A percentile compares a stretch with the other conserved stretches of the same genome.
Conservation (phyloP, 1,140 invertebrate genomes). For the Hyphantria cunea region DNA sequence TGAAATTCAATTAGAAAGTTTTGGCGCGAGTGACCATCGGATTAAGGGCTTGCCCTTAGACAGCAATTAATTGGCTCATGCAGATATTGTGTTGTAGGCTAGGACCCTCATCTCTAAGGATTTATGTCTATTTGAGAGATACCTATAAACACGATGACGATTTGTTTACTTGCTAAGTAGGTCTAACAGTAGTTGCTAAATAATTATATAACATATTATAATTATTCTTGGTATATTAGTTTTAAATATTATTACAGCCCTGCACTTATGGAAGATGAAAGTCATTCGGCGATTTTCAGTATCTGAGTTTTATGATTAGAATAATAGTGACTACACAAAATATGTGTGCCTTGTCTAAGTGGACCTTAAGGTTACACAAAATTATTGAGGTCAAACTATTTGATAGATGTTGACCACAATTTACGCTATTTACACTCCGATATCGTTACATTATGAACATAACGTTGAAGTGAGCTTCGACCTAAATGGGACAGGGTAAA, state of each 20-base stretch:
- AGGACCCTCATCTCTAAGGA: conserved; percentile 72
- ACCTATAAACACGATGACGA: conserved; percentile 34
- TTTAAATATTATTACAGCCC: too few relatives aligned
- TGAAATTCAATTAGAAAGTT: conserved; percentile 80
- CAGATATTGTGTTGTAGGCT: conserved; percentile 70
- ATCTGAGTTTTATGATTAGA: too few relatives aligned
- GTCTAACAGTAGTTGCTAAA: neutral
- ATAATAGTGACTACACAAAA: too few relatives aligned
- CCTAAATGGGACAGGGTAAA: too few relatives aligned
- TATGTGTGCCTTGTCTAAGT: neutral
- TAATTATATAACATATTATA: too few relatives aligned
- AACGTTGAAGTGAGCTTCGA: too few relatives aligned
- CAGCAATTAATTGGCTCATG: conserved; percentile 79
- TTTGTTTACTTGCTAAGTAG: conserved; percentile 38
- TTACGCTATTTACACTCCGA: neutral
- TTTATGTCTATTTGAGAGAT: conserved; percentile 64
- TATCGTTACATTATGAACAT: neutral
- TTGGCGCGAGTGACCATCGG: conserved; percentile 78
- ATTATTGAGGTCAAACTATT: neutral
- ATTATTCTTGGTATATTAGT: too few relatives aligned
- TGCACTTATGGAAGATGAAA: too few relatives aligned
- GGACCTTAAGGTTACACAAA: neutral
- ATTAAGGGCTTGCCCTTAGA: conserved; percentile 72
- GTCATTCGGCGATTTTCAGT: too few relatives aligned
- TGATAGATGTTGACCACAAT: neutral